phyloP scores from a whole-genome alignment of 2,888 invertebrate genomes.

The Lamproptera curius region DNA sequence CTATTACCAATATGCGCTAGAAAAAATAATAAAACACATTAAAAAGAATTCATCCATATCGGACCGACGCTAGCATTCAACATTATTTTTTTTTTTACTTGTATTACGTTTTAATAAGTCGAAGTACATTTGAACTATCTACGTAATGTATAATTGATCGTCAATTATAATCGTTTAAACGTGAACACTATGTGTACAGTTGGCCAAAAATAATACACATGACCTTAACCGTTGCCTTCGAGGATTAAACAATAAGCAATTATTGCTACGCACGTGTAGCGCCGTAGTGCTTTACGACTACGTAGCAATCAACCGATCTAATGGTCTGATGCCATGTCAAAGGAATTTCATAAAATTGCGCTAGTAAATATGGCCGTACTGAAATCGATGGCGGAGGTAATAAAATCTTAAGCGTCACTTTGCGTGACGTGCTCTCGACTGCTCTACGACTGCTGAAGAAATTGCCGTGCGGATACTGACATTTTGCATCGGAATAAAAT shows the following conservation, averaged over 20 bases:
- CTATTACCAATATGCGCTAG: too few species aligned
- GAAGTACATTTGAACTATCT: too few species aligned
- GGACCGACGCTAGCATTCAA: neutral
- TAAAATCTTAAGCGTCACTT: constrained; percentile 68
- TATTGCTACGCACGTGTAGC: constrained; percentile 39
- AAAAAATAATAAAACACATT: too few species aligned
- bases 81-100: neutral
- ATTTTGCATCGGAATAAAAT: constrained; percentile 15
- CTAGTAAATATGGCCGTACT: constrained; percentile 43
- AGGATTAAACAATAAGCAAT: constrained; percentile 29
- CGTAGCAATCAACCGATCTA: constrained; percentile 65
- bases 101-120: neutral
- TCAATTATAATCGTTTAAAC: too few species aligned
- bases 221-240: constrained; percentile 28
- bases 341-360: constrained; percentile 61
- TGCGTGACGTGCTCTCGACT: constrained; percentile 64
- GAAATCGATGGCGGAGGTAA: constrained; percentile 43
- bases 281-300: constrained; percentile 35
- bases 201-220: too few species aligned
- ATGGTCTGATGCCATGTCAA: constrained; percentile 73
- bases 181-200: too few species aligned
- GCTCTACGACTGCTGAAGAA: constrained; percentile 44
- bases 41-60: too few species aligned
- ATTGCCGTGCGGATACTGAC: constrained; percentile 26
- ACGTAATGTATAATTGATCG: neutral